Base-by-base conservation (phyloP, 2,113 vertebrate genomes). In the Reinhardtius hippoglossoides region DNA sequence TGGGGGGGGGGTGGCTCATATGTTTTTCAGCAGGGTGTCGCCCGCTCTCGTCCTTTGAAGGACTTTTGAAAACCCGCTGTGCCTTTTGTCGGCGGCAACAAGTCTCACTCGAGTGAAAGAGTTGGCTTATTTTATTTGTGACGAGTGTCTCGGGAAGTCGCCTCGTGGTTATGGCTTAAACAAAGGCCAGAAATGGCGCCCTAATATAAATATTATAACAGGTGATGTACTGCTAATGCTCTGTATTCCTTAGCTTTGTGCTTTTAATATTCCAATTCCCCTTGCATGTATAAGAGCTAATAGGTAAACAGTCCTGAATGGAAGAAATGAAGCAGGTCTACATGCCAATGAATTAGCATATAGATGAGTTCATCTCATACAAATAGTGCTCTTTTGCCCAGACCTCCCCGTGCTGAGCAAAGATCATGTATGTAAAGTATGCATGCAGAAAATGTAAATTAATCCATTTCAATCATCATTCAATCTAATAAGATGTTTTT, bases 361-460 rank as follows among this genome's bases (percentile, higher is more conserved):
- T 95, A 95, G 94, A 95, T 95, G 94, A 95, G 92, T 95, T 95
- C 93, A 94, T 94, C 94, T 94, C 94, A 90, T 93, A 94, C 93
- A 95, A 95, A 95, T 94, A 93, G 92, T 91, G 90, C 91, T 93
- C 92, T 93, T 92, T 94, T 93, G 89, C 93, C 92, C 92, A 93
- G 88, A 92, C 93, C 91, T 94, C 92, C 93, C 90, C 84, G 92
- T 80, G 91, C 93, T 93, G 90, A 91, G 92, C 90, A 89, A 92
- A 95, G 91, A 95, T 93, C 94, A 93, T 92, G 92, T 94, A 93
- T 94, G 94, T 95, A 94, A 93, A 95, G 92, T 93, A 90, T 91
- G 93, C 90, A 88, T 90, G 92, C 90, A 71, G 87, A 91, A 94
- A 95, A 94, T 92, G 91, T 94, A 94, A 94, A 94, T 94, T 89